Conservation (phyloP, 2,113 vertebrate species). For the Scartelaos histophorus region DNA sequence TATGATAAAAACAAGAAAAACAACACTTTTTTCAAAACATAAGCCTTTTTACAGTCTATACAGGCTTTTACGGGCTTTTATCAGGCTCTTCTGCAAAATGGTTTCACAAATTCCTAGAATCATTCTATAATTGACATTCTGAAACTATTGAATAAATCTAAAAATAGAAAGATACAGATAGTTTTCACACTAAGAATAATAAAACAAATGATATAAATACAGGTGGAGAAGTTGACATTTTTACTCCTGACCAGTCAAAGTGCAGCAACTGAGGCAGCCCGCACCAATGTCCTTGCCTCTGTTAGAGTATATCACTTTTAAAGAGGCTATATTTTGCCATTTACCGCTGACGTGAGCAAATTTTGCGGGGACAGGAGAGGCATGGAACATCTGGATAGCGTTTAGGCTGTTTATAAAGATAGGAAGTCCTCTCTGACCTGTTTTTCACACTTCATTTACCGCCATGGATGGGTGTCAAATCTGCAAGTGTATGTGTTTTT, state of each 20-base stretch:
- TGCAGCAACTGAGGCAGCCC: conserved; percentile 46
- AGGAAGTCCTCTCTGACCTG: conserved; percentile 74
- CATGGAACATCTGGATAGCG: conserved; percentile 71
- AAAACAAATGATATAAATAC: conserved; percentile 59
- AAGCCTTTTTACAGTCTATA: too few relatives aligned
- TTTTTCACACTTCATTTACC: conserved; percentile 76
- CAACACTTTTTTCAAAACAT: too few relatives aligned
- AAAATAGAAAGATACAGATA: conserved; percentile 47
- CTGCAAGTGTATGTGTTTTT: conserved; percentile 21
- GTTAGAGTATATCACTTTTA: conserved; percentile 70
- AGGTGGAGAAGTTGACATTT: conserved; percentile 47
- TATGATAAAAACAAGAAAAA: too few relatives aligned
- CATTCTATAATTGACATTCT: conserved; percentile 8
- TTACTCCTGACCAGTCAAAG: conserved; percentile 58
- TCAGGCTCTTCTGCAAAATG: too few relatives aligned
- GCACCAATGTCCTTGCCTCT: conserved; percentile 60
- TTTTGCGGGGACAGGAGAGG: conserved; percentile 61
- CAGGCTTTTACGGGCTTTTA: too few relatives aligned
- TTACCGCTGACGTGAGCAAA: conserved; percentile 69
- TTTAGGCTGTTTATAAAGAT: conserved; percentile 75
- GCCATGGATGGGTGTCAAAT: conserved; percentile 71
- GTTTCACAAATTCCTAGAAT: not conserved
- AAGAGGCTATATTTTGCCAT: conserved; percentile 72
- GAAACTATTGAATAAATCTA: conserved; percentile 63
- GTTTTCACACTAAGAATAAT: conserved; percentile 46